Evolutionary conservation across 2,888 invertebrate genomes (phyloP), one percentile per base, ranked within the genome.

Genomic region (Cylindroiulus punctatus): DNA sequence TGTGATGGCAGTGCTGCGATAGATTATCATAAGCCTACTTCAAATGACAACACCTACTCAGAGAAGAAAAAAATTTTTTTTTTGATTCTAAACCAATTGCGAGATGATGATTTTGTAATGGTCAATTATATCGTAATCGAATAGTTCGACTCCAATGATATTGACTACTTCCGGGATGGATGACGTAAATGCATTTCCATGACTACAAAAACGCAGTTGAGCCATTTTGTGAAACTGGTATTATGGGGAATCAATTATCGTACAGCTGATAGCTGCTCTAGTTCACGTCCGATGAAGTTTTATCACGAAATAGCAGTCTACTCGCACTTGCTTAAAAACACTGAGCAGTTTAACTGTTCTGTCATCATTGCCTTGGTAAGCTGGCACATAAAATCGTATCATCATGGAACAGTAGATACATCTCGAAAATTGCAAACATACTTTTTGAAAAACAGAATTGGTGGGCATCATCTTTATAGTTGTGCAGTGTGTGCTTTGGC

Each of bases 131-230:
- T 65, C 65, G 26, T 12, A 65, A 65, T 26, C 57, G n/a, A 26
- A n/a, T 65, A 65, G 65, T 26, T 26, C 26, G n/a, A n/a, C n/a
- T 65, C 26, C 10, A 26, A 26, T n/a, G 65, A 65, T 65, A 65
- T 65, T 65, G 65, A 65, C 65, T 26, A 65, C 26, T 26, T 26
- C 26, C 12, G 26, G 26, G 8, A 65, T 22, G 65, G 26, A 65
- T 65, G 65, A 65, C 65, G 65, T 65, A 65, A 65, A 65, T 26
- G 12, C 65, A 65, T 65, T 65, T 65, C 65, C 65, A 65, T 65
- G 65, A 65, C 65, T 65, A 65, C 65, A 65, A 65, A 44, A 65
- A 65, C 1, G 65, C 65, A 65, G 8, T 65, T 26, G 65, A 26
- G 12, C 65, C 26, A 26, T 65, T 65, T 65, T 26, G 26, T 65